Base-by-base conservation (phyloP, 2,888 invertebrate genomes). In the Coenonympha arcania region DNA sequence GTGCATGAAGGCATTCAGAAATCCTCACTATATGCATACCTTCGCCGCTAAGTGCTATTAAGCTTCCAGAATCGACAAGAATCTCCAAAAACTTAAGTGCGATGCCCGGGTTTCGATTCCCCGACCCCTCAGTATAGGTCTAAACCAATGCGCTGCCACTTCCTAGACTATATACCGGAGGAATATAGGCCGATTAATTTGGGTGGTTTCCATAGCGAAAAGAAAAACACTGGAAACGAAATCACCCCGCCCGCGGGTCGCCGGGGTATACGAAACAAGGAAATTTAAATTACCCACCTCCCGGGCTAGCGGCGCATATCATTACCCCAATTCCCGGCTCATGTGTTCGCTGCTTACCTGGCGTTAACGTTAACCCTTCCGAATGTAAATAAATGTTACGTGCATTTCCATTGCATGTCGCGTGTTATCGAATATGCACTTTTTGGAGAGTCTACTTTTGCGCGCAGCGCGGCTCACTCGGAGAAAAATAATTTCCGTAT, bases 231-330 rank as follows among this genome's bases (percentile, higher is more conserved):
- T 33, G 13, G 24, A 34, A 44, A 33, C 24, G 22, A 24, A 44
- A 44, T 33, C 44, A 33, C 16, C 34, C 24, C 16, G 18, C 20
- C 42, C 15, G 33, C 24, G 24, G 44, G 24, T 34, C 44, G 16
- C 33, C 9, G 24, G 9, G 9, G 34, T 13, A 42, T 30, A 16
- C 33, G 22, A 43, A 43, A 43, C 31, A 31, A 15, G 43, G 43
- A 33, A 15, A 31, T 43, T 43, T 31, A 31, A 43, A 44, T 43
- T 15, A 44, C 15, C 33, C 24, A 22, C 34, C 44, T 24, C 34
- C 44, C 33, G 44, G 44, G 16, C 49, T 59, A 52, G 59, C 56
- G 58, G 53, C 53, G 64, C 64, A 65, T 65, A 58, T 55, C 52
- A 57, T 66, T 64, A 60, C 55, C 61, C 60, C 31, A 54, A 50